Base-by-base conservation (phyloP, 2,888 invertebrate genomes). In the Serrognathus titanus region DNA sequence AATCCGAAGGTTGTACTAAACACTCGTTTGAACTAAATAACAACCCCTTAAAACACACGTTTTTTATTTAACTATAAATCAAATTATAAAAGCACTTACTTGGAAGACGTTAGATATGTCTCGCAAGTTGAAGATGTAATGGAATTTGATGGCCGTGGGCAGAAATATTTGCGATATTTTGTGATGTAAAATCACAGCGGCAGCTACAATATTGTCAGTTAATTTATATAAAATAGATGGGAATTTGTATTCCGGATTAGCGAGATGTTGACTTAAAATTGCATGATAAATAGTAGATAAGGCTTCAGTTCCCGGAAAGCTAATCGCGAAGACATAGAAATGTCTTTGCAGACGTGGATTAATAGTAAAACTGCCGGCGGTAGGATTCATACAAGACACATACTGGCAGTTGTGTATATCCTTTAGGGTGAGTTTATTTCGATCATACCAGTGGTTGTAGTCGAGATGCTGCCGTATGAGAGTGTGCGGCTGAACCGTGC, bases 401-500 rank as follows among this genome's bases (percentile, higher is more conserved):
- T 97, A 97, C 75, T 97, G 97, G 57, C 96, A 96, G 72, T 96
- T 97, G 75, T 95, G 94, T 59, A 97, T 94, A 62, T 97, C 97
- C 78, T 97, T 97, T 9, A 97, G 77, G 0, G 90, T 83, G 16
- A 97, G 79, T 72, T 93, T 93, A 41, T 89, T 88, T 38, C 97
- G 83, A 72, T 97, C 94, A 73, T 93, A 90, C 97, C 97, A 97
- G 76, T 97, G 97, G 49, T 88, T 89, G 72, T 97, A 97, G 76
- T 97, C 97, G 70, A 97, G 80, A 79, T 97, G 96, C 73, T 97
- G 97, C 1, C 97, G 83, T 64, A 97, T 96, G 53, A 97, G 79
- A 0, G 97, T 97, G 73, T 97, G 97, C 0, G 97, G 97, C 74
- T 96, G 96, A 0, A 97, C 97, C 0, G 97, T 97, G 7, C 95